phyloP scores from a whole-genome alignment of 2,888 invertebrate genomes.

The Oxytorus armatus region DNA sequence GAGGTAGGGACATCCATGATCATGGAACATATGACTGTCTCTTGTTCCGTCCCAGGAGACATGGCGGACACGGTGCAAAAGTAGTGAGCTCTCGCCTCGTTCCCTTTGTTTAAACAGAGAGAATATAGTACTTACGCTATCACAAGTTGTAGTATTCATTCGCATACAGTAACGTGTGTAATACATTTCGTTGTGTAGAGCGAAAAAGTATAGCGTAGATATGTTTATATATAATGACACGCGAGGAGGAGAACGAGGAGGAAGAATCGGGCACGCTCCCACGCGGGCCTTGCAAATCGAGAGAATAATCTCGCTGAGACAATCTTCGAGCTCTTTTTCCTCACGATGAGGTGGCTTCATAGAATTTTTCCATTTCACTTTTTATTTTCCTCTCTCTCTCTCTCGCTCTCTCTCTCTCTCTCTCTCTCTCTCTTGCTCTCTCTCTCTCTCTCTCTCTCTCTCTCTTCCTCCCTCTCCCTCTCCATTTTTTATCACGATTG shows the following conservation, averaged over 20 bases:
- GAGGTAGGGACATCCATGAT: constrained; percentile 1
- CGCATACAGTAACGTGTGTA: constrained; percentile 32
- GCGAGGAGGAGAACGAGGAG: constrained; percentile 36
- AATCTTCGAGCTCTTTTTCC: constrained; percentile 54
- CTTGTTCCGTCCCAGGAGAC: constrained; percentile 47
- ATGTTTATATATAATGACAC: too few species aligned
- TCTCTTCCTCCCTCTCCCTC: not conserved
- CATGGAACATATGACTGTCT: not conserved
- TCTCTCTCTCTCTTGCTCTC: too few species aligned
- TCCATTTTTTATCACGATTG: constrained; percentile 16
- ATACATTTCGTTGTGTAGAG: constrained; percentile 37
- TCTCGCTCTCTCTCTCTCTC: too few species aligned
- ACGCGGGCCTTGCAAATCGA: constrained; percentile 64
- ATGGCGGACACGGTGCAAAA: constrained; percentile 36
- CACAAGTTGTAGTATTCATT: constrained; percentile 22
- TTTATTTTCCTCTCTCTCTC: constrained; percentile 38
- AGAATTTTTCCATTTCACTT: constrained; percentile 50
- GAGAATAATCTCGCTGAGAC: constrained; percentile 62
- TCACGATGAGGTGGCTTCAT: constrained; percentile 25
- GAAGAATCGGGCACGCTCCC: constrained; percentile 66
- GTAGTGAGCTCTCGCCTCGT: constrained; percentile 42
- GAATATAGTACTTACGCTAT: constrained; percentile 49
- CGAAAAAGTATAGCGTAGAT: constrained; percentile 10
- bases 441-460: too few species aligned
- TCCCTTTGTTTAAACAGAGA: constrained; percentile 55